Conservation (phyloP, 1,140 invertebrate species). For the Sarcophaga bullata region DNA sequence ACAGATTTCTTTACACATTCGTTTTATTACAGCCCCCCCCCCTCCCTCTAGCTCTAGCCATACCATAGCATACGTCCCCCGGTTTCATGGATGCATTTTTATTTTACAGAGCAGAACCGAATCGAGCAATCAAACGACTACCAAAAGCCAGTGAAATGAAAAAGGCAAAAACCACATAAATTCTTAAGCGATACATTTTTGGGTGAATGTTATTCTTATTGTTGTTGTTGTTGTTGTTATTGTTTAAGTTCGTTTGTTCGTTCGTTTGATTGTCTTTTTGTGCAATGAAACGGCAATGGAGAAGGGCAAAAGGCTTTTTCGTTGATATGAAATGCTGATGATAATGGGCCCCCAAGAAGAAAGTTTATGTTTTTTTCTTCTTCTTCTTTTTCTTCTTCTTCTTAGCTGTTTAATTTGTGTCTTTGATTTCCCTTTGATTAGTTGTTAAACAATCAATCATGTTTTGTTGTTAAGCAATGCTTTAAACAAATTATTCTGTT, state of each 20-base stretch:
- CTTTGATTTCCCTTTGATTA: conserved; percentile 5
- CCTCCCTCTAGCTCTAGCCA: too few relatives aligned
- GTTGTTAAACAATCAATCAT: conserved; percentile 19
- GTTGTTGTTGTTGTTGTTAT: too few relatives aligned
- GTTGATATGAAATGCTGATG: background rate
- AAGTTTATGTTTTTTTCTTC: too few relatives aligned
- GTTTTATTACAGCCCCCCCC: background rate
- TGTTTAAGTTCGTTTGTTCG: background rate
- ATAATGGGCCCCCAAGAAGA: too few relatives aligned
- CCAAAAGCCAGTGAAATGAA: too few relatives aligned
- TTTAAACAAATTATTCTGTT: conserved; percentile 5
- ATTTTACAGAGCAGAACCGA: conserved; percentile 19
- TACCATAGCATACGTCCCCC: too few relatives aligned
- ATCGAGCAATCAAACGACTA: too few relatives aligned
- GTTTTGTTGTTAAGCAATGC: background rate
- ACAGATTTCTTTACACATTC: conserved; percentile 1
- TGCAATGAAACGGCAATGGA: background rate
- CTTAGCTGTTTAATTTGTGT: too few relatives aligned
- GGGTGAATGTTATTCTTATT: too few relatives aligned
- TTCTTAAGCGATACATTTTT: background rate
- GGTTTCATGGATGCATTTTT: background rate
- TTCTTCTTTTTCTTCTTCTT: too few relatives aligned
- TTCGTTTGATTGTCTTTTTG: background rate
- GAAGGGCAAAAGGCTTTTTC: background rate
- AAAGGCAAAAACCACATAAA: background rate